A percentile compares a stretch with the other conserved stretches of the same genome.
Conservation (phyloP, 2,113 vertebrate genomes). For the Thermophis baileyi region DNA sequence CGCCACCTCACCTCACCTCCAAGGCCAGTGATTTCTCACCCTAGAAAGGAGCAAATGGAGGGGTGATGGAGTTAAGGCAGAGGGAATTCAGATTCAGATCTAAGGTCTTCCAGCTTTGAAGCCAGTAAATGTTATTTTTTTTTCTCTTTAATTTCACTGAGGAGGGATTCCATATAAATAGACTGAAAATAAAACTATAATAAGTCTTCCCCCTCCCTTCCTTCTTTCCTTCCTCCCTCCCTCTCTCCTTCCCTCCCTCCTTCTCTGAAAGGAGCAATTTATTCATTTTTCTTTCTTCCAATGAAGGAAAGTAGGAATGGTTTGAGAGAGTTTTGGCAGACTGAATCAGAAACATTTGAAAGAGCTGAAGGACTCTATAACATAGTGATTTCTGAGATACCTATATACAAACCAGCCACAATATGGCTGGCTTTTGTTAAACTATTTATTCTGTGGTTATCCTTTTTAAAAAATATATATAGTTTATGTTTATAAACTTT, state of each 20-base stretch:
- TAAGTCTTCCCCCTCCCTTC: neutral
- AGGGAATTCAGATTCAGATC: neutral
- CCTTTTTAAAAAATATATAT: neutral
- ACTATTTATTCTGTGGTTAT: constrained; percentile 2
- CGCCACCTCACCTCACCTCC: no score
- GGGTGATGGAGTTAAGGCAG: neutral
- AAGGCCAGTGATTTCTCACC: neutral
- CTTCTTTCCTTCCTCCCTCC: neutral
- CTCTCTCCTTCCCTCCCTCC: neutral
- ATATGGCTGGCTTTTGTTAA: constrained; percentile 3
- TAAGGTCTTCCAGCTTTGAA: neutral
- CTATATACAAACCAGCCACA: neutral
- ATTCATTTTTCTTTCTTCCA: neutral
- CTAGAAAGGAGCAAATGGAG: neutral
- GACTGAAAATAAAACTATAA: neutral
- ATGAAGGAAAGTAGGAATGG: neutral
- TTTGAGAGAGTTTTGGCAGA: neutral
- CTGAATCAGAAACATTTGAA: neutral
- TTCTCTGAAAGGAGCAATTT: neutral
- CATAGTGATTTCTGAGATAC: neutral
- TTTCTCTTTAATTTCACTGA: neutral
- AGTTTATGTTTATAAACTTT: neutral
- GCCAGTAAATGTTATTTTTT: neutral
- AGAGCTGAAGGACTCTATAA: neutral
- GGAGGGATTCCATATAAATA: neutral